A percentile compares a stretch with the other conserved stretches of the same genome.
phyloP scores from a whole-genome alignment of 2,888 invertebrate species.

The Leptothorax acervorum region DNA sequence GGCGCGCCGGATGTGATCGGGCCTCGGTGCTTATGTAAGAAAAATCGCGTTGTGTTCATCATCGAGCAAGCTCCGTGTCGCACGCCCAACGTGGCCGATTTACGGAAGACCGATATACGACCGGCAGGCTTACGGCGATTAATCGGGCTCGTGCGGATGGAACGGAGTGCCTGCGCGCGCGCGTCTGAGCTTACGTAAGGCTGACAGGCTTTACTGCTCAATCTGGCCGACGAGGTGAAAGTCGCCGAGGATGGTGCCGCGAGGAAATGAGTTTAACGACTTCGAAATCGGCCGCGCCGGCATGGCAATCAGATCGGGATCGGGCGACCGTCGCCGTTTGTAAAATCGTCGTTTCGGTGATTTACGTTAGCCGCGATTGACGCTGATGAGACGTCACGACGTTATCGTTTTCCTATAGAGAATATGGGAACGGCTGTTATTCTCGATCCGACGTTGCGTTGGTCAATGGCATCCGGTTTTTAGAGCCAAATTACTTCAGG shows the following conservation, averaged over 20 bases:
- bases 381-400: conserved; percentile 20
- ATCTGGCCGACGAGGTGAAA: conserved; percentile 62
- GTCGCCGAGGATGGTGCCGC: conserved; percentile 47
- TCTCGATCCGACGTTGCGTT: neutral
- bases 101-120: conserved; percentile 54
- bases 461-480: neutral
- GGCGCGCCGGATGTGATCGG: conserved; percentile 5
- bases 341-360: conserved; percentile 35
- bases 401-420: conserved; percentile 13
- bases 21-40: conserved; percentile 38
- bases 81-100: conserved; percentile 36
- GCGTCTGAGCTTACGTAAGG: conserved; percentile 56
- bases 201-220: conserved; percentile 58
- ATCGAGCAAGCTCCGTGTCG: neutral
- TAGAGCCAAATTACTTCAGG: neutral
- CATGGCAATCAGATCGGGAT: conserved; percentile 42
- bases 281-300: conserved; percentile 50
- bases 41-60: conserved; percentile 33
- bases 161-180: conserved; percentile 40
- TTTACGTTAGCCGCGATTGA: conserved; percentile 15
- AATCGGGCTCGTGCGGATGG: conserved; percentile 74
- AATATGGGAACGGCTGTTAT: conserved; percentile 15
- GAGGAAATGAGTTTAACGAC: conserved; percentile 56
- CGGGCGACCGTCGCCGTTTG: conserved; percentile 6
- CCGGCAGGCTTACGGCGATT: conserved; percentile 66